Conservation (phyloP, 2,113 vertebrate species). For the Crotalus viridis region DNA sequence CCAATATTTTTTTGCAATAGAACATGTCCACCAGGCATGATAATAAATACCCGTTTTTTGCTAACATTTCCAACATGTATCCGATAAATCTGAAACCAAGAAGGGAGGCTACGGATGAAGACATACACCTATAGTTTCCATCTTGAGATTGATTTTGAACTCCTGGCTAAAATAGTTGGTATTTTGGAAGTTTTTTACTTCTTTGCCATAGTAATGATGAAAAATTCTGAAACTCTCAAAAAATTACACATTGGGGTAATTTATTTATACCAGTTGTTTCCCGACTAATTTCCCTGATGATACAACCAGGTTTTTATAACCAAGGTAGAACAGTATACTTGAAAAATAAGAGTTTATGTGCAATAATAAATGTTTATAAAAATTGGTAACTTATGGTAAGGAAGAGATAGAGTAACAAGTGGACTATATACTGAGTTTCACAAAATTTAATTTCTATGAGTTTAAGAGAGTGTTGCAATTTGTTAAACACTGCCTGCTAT, state of each 20-base stretch:
- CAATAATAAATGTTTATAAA: neutral
- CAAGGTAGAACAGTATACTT: neutral
- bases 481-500: neutral
- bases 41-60: too few species aligned
- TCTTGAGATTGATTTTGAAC: neutral
- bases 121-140: neutral
- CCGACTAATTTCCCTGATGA: neutral
- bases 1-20: too few species aligned
- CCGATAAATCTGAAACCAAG: neutral
- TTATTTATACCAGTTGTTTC: neutral
- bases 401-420: neutral
- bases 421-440: neutral
- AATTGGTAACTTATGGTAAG: neutral
- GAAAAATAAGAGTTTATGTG: neutral
- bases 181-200: neutral
- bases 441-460: neutral
- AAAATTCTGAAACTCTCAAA: neutral
- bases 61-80: too few species aligned
- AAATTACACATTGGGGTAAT: neutral
- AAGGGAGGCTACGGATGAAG: neutral
- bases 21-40: too few species aligned
- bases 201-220: neutral
- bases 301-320: neutral
- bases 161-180: neutral
- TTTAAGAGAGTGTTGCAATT: neutral